Evolutionary conservation across 2,888 invertebrate genomes (phyloP), one percentile per base, ranked within the genome.

Genomic region (Agapetus fuscipes): DNA sequence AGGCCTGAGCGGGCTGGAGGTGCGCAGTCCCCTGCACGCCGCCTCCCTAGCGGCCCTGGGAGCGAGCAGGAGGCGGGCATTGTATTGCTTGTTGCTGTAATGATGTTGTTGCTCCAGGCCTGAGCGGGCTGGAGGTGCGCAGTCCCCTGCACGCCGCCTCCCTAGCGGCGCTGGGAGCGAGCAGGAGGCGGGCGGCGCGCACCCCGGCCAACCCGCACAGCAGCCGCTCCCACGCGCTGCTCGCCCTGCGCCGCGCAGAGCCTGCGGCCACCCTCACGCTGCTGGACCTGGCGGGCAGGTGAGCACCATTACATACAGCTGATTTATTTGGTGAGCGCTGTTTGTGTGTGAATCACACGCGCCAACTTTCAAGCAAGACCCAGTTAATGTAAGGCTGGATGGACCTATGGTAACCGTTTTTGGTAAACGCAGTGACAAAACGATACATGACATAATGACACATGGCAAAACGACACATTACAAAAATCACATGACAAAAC

Each of bases 151-250:
- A 71, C 33, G 67, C 83, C 14, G 59, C 78, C 49, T 60, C 72
- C 15, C 64, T 77, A 52, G 70, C 83, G 42, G 62, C 64, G 38
- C 70, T 71, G 48, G 83, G 83, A 1, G 72, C 75, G 11, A 63
- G 64, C 27, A 66, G 74, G 10, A 64, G 86, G 12, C 75, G 76
- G 49, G 80, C 80, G 10, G 84, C 83, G 1, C 73, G 81, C 24
- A 86, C 85, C 1, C 67, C 74, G 32, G 75, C 79, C 33, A 85
- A 87, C 59, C 68, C 74, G 10, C 71, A 71, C 38, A 84, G 83
- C 15, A 82, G 82, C 41, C 65, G 84, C 10, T 82, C 82, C 34
- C 84, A 84, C 59, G 81, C 83, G 1, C 68, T 84, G 33, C 72
- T 84, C 39, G 80, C 81, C 45, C 62, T 84, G 34, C 63, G 74